Evolutionary conservation across 2,888 invertebrate species (phyloP).

Genomic region (Smittia aterrima): DNA sequence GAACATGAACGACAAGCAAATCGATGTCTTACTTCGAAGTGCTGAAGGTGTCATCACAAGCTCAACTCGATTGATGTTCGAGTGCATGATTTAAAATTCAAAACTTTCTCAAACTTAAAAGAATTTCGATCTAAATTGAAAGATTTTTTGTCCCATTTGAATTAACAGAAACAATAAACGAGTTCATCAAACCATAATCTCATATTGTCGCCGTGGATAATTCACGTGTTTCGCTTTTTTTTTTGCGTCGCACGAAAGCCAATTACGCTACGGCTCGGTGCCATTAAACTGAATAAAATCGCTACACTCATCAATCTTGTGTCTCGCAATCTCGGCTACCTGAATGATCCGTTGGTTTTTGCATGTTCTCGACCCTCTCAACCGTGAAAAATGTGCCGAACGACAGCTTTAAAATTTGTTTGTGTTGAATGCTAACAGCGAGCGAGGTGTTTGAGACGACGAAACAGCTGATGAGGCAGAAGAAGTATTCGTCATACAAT

Average conservation of each 20-base stretch:
- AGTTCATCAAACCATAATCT: neutral
- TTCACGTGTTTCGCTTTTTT: conserved; percentile 21
- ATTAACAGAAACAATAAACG: neutral
- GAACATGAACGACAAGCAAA: conserved; percentile 26
- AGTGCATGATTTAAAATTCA: conserved; percentile 19
- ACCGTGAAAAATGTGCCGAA: neutral
- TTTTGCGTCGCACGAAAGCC: neutral
- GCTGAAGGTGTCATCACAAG: neutral
- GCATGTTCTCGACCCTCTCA: neutral
- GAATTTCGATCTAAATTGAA: neutral
- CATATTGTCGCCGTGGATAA: neutral
- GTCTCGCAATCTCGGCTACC: neutral
- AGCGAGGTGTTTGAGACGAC: neutral
- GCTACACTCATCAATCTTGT: neutral
- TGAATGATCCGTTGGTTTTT: neutral
- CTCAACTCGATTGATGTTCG: neutral
- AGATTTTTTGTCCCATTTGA: neutral
- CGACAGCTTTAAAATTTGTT: neutral
- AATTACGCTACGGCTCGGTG: neutral
- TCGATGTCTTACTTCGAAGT: neutral
- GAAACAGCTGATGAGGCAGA: neutral
- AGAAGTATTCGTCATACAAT: neutral
- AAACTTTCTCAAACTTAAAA: neutral
- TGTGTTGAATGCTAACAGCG: neutral
- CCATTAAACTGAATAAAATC: conserved; percentile 29